Evolutionary conservation across 2,113 vertebrate species (phyloP).

Genomic region (Actenoides lindsayi): DNA sequence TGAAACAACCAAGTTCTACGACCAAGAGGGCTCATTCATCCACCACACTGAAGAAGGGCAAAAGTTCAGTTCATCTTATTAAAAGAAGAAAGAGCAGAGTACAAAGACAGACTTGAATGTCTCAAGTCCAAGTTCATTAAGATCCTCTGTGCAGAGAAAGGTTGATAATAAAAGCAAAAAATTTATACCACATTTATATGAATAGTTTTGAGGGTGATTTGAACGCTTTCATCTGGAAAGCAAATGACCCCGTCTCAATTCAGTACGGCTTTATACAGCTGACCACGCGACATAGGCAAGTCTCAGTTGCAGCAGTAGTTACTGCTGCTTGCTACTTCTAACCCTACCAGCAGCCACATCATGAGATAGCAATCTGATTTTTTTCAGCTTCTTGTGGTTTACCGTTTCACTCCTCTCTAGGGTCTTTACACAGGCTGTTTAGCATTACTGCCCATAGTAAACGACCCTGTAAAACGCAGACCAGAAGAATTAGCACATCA

Average conservation of each 20-base stretch:
- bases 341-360: not conserved
- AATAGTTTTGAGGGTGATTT: not conserved
- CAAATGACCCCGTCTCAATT: not conserved
- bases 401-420: not conserved
- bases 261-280: not conserved
- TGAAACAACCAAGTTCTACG: rapidly evolving
- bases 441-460: not conserved
- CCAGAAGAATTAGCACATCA: not conserved
- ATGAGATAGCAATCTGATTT: not conserved
- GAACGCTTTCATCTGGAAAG: not conserved
- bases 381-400: constrained; percentile 19
- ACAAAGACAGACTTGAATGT: not conserved
- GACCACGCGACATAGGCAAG: not conserved
- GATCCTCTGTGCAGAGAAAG: not conserved
- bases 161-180: not conserved
- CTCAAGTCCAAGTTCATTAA: not conserved
- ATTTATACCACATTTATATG: not conserved
- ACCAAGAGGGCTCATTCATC: not conserved
- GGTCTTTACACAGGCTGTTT: not conserved
- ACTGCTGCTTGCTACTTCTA: not conserved
- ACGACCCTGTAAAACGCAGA: not conserved
- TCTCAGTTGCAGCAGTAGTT: not conserved
- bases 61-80: not conserved
- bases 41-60: not conserved
- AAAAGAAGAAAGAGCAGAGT: not conserved